Conservation (phyloP, 2,797 vertebrate species). For the Poecilia picta region DNA sequence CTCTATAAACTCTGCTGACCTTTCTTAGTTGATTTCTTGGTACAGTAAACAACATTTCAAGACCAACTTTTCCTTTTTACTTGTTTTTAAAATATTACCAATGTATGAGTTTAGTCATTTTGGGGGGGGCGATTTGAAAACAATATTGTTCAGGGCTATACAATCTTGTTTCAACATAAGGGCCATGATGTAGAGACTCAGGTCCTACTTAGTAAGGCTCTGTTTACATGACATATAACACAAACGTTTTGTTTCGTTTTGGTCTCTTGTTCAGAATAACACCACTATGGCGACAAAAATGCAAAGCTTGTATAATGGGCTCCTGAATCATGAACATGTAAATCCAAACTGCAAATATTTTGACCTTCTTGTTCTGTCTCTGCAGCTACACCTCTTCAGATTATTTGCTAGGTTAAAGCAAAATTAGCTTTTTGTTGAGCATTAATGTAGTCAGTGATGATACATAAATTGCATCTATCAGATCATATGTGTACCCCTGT, state of each 20-base stretch:
- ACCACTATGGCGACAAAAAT: not conserved
- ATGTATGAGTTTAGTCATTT: not conserved
- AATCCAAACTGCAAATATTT: not conserved
- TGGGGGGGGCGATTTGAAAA: not conserved
- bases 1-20: not conserved
- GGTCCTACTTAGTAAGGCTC: not conserved
- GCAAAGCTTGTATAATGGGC: not conserved
- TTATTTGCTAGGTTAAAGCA: not conserved
- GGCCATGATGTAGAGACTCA: not conserved
- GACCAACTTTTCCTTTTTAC: not conserved
- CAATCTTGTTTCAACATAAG: not conserved
- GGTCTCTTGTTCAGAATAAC: not conserved
- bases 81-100: not conserved
- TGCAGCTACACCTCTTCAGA: not conserved
- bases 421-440: not conserved
- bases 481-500: not conserved
- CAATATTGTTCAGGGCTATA: not conserved
- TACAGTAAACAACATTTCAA: not conserved
- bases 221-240: not conserved
- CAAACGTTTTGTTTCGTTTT: not conserved
- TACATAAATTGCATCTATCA: not conserved
- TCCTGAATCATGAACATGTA: not conserved
- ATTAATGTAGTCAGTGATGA: not conserved
- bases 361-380: not conserved
- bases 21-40: not conserved